Conservation (phyloP, 2,888 invertebrate species). For the Prosopocoilus inquinatus region DNA sequence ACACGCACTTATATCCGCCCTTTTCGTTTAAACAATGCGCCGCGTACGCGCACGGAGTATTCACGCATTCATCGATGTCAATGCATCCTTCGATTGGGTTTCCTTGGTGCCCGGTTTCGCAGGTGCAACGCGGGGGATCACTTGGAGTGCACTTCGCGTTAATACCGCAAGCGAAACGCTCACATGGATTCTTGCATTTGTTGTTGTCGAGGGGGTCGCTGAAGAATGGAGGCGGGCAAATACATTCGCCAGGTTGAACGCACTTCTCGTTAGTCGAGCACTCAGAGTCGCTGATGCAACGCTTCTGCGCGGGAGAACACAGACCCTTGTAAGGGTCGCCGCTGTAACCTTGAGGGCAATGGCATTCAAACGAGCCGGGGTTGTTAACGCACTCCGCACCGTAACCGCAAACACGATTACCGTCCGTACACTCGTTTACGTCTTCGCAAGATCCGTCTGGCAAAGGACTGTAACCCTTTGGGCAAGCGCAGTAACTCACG, state of each 20-base stretch:
- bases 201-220: constrained; percentile 78
- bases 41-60: constrained; percentile 82
- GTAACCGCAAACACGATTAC: constrained; percentile 75
- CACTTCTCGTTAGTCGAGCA: constrained; percentile 87
- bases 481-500: constrained; percentile 91
- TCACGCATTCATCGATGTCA: constrained; percentile 83
- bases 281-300: constrained; percentile 79
- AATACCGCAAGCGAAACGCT: constrained; percentile 84
- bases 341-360: constrained; percentile 77
- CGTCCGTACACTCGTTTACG: constrained; percentile 79
- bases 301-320: constrained; percentile 78
- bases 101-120: constrained; percentile 82
- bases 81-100: constrained; percentile 81
- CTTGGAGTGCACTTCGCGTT: constrained; percentile 87
- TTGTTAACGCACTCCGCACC: constrained; percentile 84
- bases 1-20: constrained; percentile 83
- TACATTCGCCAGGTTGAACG: constrained; percentile 86
- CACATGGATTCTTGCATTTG: constrained; percentile 90
- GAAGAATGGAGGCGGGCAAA: constrained; percentile 89
- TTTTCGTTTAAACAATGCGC: constrained; percentile 85
- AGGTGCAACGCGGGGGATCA: constrained; percentile 87
- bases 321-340: constrained; percentile 80
- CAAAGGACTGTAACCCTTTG: constrained; percentile 75
- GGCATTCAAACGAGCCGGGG: constrained; percentile 74
- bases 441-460: constrained; percentile 81